Percentiles rank a stretch among this genome's conserved stretches.
Evolutionary conservation across 2,888 invertebrate genomes (phyloP).

Genomic region (Drosophila mulleri): DNA sequence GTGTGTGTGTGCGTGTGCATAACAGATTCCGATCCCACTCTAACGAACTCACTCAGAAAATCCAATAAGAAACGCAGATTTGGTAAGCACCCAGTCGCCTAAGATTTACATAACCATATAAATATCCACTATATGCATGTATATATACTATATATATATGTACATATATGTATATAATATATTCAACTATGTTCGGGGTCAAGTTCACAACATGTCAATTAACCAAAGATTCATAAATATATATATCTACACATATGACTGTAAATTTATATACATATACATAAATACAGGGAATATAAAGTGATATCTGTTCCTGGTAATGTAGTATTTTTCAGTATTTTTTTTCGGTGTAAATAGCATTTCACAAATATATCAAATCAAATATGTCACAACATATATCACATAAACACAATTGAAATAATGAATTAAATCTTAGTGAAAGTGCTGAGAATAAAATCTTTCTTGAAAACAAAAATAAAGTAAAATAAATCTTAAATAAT

Average conservation of each 20-base stretch:
- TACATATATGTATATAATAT: background rate
- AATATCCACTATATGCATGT: conserved; percentile 3
- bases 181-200: conserved; percentile 16
- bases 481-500: too few relatives aligned
- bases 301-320: background rate
- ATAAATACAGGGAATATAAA: too few relatives aligned
- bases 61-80: conserved; percentile 85
- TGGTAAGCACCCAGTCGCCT: conserved; percentile 82
- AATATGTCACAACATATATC: too few relatives aligned
- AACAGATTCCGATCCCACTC: conserved; percentile 83
- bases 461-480: too few relatives aligned
- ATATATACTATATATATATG: background rate
- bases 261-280: too few relatives aligned
- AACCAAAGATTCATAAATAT: background rate
- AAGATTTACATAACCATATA: conserved; percentile 36
- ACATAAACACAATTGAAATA: too few relatives aligned
- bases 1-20: conserved; percentile 9
- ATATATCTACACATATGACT: background rate
- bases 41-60: conserved; percentile 85
- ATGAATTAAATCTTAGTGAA: too few relatives aligned
- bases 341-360: background rate
- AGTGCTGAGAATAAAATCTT: too few relatives aligned
- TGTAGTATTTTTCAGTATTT: too few relatives aligned
- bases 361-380: too few relatives aligned
- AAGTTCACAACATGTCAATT: conserved; percentile 37